Base-by-base conservation (phyloP, 2,113 vertebrate genomes). In the Bucco capensis region DNA sequence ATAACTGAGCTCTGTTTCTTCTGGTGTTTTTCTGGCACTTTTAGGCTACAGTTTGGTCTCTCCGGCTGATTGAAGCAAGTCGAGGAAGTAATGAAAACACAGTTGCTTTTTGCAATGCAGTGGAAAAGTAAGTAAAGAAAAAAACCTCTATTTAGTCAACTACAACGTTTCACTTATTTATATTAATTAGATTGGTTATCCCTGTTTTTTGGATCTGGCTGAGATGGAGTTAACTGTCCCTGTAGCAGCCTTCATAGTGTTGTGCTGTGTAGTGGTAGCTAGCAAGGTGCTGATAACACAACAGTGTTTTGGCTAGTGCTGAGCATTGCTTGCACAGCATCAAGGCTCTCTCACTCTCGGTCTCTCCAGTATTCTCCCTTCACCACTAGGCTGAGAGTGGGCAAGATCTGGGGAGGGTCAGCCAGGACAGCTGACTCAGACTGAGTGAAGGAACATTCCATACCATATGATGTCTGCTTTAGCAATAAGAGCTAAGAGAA, bases 41-140 rank as follows among this genome's bases (percentile, higher is more conserved):
- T 89, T 69, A 97, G 97, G 37, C 47, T 79, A 51, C 60, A 84
- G 35, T 11, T 89, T 96, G 88, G 78, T 88, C 69, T 47, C 74
- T 98, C 93, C 93, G 95, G 46, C 85, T 98, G 44, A 21, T 65
- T 69, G 95, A 97, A 91, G 86, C 89, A 60, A 83, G 91, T 37
- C 91, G 83, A 91, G 95, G 95, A 38, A 96, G 94, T 38, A 91
- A 96, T 30, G 73, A 47, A 31, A 96, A 14, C 40, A 87, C 86
- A 12, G 72, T 10, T 60, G 93, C 76, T 44, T 97, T 98, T 90
- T 97, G 96, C 66, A 83, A 66, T 0, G 37, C 80, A 70, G 96
- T 97, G 37, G 92, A 95, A 62, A 96, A 76, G 97, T 98, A 82
- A 96, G 97, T 97, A 74, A 74, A 30, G 19, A 33, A 86, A 86